phyloP scores from a whole-genome alignment of 1,140 invertebrate genomes.

The Dermatophagoides farinae region DNA sequence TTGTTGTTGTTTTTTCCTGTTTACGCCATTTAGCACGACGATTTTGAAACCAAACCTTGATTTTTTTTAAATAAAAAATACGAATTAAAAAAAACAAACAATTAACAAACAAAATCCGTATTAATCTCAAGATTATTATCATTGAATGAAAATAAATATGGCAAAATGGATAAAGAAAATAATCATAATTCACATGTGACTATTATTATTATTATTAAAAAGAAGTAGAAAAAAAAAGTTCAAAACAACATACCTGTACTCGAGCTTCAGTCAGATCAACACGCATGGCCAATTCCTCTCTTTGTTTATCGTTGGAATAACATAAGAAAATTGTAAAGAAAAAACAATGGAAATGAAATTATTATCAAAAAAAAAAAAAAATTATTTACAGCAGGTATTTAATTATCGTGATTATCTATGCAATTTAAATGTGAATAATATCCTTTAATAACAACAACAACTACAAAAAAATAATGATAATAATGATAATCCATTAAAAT shows the following conservation, averaged over 20 bases:
- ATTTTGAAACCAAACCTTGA: constrained; percentile 85
- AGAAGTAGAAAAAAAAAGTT: too few relatives aligned
- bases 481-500: too few relatives aligned
- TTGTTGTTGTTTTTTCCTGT: constrained; percentile 19
- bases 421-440: too few relatives aligned
- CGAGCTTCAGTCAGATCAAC: constrained; percentile 85
- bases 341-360: constrained; percentile 6
- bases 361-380: background rate
- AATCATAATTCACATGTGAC: background rate
- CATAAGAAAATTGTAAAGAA: too few relatives aligned
- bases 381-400: background rate
- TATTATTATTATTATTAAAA: background rate
- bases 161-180: background rate
- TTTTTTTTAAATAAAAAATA: background rate
- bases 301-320: too few relatives aligned
- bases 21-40: constrained; percentile 80
- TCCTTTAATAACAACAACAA: too few relatives aligned
- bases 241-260: constrained; percentile 77
- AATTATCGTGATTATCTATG: too few relatives aligned
- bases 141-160: too few relatives aligned
- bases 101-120: background rate
- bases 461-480: too few relatives aligned
- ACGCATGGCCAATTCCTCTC: constrained; percentile 81
- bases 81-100: background rate
- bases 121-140: background rate